phyloP scores from a whole-genome alignment of 2,888 invertebrate genomes.

The Erynnis tages region DNA sequence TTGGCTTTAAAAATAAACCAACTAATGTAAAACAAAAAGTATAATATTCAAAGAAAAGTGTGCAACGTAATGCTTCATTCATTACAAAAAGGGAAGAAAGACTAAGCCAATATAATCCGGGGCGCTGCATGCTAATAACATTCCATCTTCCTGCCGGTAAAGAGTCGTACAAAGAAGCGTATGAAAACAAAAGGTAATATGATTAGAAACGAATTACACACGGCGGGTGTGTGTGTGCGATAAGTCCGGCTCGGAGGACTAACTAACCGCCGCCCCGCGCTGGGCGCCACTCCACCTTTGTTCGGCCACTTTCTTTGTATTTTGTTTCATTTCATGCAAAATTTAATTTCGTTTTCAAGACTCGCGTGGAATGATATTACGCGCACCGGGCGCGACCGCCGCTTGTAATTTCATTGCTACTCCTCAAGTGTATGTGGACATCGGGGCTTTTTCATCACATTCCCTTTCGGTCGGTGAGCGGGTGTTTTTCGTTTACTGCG shows the following conservation, averaged over 20 bases:
- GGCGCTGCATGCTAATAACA: slow-evolving; percentile 21
- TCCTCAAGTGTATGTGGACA: slow-evolving; percentile 79
- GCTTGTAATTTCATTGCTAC: slow-evolving; percentile 73
- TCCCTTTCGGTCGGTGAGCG: slow-evolving; percentile 72
- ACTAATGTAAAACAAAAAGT: no score
- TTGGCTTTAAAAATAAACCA: no score
- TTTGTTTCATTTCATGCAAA: slow-evolving; percentile 80
- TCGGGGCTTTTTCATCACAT: slow-evolving; percentile 79
- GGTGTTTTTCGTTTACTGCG: slow-evolving; percentile 72
- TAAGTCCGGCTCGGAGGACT: slow-evolving; percentile 47
- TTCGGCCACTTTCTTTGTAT: slow-evolving; percentile 78
- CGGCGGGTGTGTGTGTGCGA: slow-evolving; percentile 37
- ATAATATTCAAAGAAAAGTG: no score
- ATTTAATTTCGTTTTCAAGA: slow-evolving; percentile 82
- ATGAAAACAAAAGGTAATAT: slow-evolving; percentile 65
- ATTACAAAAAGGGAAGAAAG: slow-evolving; percentile 6
- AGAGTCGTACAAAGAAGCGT: slow-evolving; percentile 35
- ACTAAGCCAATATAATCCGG: slow-evolving; percentile 20
- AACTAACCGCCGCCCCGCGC: slow-evolving; percentile 64
- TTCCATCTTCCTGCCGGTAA: slow-evolving; percentile 33
- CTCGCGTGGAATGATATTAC: slow-evolving; percentile 80
- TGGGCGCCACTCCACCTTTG: slow-evolving; percentile 70
- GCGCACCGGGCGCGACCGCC: slow-evolving; percentile 63
- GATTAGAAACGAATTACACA: slow-evolving; percentile 78
- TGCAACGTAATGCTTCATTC: neutral